Conservation (phyloP, 2,797 vertebrate species). For the Toxotes lorentzi region DNA sequence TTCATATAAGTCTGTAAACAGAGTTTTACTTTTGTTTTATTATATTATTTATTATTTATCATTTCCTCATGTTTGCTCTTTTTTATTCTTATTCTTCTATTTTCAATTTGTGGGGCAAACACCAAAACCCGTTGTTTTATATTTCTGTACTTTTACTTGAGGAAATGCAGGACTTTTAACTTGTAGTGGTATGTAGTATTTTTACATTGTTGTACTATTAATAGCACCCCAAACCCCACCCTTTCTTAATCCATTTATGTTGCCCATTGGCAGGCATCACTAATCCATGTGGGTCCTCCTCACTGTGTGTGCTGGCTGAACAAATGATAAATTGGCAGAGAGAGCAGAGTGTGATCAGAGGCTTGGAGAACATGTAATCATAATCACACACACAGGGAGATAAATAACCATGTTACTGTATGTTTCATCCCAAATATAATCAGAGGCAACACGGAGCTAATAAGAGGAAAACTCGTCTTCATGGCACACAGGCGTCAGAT, state of each 20-base stretch:
- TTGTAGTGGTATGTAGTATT: neutral
- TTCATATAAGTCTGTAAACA: no score
- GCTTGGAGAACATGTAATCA: conserved; percentile 1
- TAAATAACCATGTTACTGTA: conserved; percentile 27
- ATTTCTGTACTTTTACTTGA: neutral
- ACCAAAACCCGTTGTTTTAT: no score
- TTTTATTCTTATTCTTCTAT: no score
- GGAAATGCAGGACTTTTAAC: neutral
- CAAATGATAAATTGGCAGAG: neutral
- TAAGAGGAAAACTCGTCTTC: neutral
- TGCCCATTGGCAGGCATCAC: neutral
- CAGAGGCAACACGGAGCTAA: neutral
- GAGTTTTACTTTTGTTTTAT: no score
- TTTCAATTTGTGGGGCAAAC: no score
- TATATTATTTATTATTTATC: no score
- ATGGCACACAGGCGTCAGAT: neutral
- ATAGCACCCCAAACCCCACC: neutral
- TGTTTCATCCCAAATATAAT: conserved; percentile 14
- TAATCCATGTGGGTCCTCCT: neutral
- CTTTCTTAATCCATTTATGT: neutral
- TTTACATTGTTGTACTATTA: neutral
- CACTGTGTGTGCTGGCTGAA: conserved; percentile 19
- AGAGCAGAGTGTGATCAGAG: conserved; percentile 35
- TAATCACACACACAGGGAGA: conserved; percentile 15
- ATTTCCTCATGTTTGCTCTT: no score